Base-by-base conservation (phyloP, 35 echinoderm and acorn worm species). In the Ptychodera flava region DNA sequence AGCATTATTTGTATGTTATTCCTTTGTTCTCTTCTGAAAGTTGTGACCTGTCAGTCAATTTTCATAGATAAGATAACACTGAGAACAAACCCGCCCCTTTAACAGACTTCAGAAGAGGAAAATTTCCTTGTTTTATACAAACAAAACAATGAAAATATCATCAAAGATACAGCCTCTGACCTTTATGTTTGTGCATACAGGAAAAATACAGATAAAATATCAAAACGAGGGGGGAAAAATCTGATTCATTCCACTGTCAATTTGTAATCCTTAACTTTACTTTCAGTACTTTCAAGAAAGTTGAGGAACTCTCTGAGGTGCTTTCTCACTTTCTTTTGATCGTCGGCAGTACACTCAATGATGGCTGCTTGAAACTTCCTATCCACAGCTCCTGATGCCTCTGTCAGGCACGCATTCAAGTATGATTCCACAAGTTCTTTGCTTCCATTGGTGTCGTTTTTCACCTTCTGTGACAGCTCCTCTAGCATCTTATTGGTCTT, bases 271-370 rank as follows among this genome's bases (percentile, higher is more conserved):
- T 64, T 64, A 6, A 64, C 6, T 12, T 6, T 22, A 64, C 79
- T 30, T 35, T 82, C 34, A 79, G 79, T 52, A 35, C 77, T 83
- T 6, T 87, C 79, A 27, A 94, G 36, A 29, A 85, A 82, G 1
- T 86, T 79, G 29, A 32, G 34, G 33, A 91, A 85, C 15, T 30
- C 76, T 52, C 88, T 53, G 14, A 97, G 82, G 28, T 88, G 90
- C 83, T 97, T 97, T 38, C 89, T 22, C 15, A 97, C 80, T 78
- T 91, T 80, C 78, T 97, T 97, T 35, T 97, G 94, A 53, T 97
- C 94, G 32, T 97, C 94, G 1, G 83, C 94, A n/a, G 94, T 83
- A 34, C 94, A 97, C 22, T 93, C 94, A 36, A 97, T 36, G 16
- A 97, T 35, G 34, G 89, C 85, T 1, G 38, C 82, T 75, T 97